These are phyloP conservation scores for Cuniculus paca DNA, from an alignment of 2,797 vertebrate genomes.

Conservation along the genomic window DNA sequence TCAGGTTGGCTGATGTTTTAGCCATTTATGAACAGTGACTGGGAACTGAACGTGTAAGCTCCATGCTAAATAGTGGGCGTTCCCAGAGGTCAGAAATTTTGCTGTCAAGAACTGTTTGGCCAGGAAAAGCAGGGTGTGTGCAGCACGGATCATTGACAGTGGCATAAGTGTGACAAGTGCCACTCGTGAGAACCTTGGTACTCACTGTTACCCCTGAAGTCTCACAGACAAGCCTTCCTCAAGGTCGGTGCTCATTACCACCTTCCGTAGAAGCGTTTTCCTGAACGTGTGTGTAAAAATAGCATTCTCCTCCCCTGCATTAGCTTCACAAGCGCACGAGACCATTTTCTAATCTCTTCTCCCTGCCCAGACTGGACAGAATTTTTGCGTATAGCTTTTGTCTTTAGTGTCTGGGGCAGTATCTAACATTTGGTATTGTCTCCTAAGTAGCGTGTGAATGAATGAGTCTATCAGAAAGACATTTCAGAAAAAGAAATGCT, in stretches of 20 bases:
- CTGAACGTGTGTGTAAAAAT: background rate
- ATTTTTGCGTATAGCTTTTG: background rate
- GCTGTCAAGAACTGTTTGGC: background rate
- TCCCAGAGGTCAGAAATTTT: background rate
- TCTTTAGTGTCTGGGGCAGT: background rate
- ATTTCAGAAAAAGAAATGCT: conserved; percentile 26
- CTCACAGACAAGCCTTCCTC: background rate
- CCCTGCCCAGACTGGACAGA: background rate
- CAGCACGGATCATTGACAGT: background rate
- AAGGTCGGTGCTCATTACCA: background rate
- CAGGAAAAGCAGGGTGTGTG: background rate
- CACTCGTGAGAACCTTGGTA: background rate
- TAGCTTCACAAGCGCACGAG: background rate
- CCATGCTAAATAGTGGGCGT: background rate
- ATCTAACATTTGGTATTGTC: background rate
- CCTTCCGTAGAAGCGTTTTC: background rate
- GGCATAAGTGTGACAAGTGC: background rate
- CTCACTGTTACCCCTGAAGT: background rate
- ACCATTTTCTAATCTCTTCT: background rate
- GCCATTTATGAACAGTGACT: background rate
- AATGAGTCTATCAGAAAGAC: background rate
- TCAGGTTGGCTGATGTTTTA: background rate
- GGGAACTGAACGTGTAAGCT: background rate
- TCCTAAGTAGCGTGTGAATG: background rate
- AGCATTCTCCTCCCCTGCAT: background rate